Base-by-base conservation (phyloP, 2,888 invertebrate genomes). In the Keiferia lycopersicella region DNA sequence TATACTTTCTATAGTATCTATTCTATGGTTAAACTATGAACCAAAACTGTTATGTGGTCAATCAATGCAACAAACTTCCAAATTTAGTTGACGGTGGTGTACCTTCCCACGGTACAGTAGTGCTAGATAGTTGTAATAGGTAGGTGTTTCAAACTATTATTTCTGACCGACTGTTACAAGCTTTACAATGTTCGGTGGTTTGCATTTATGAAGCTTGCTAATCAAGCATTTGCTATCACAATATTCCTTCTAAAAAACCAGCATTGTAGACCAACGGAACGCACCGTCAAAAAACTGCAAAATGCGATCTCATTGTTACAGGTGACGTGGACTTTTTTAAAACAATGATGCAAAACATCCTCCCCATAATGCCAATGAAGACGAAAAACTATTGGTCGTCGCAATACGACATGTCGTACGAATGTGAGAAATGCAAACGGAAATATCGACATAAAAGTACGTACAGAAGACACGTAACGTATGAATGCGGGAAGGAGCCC, bases 391-490 rank as follows among this genome's bases (percentile, higher is more conserved):
- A 84, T 75, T 91, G 91, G 90, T 86, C 90, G 90, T 86, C 90
- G 7, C 88, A 87, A 61, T 91, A 87, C 71, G 89, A 91, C 69
- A 84, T 86, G 79, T 83, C 84, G 63, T 92, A 84, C 67, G 91
- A 93, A 72, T 94, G 96, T 80, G 93, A 93, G 68, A 93, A 93
- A 71, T 96, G 96, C 81, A 93, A 94, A 77, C 93, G 95, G 80
- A 94, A 94, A 73, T 96, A 96, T 84, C 94, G 95, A 70, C 95
- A 95, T 87, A 94, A 95, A 84, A 94, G 94, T 73, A 95, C 95
- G 26, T 93, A 96, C 74, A 92, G 94, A 77, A 93, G 95, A 74
- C 96, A 96, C 78, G 86, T 94, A 62, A 94, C 94, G 51, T 93
- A 93, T 71, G 94, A 94, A 75, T 94, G 94, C 73, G 94, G 94